Conservation (phyloP, 2,888 invertebrate genomes). For the Drosophila affinis region DNA sequence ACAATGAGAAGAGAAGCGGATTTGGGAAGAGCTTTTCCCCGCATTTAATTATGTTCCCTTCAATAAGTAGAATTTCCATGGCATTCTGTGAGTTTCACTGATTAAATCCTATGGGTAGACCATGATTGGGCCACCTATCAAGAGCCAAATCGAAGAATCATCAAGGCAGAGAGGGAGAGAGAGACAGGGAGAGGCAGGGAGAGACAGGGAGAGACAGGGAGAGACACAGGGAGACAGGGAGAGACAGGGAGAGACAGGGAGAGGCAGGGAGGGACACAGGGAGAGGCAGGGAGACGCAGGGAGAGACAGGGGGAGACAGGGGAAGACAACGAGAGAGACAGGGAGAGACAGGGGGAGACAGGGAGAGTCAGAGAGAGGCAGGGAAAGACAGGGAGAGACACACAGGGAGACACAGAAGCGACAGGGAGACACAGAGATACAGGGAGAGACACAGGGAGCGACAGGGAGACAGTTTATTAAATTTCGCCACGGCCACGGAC, state of each 20-base stretch:
- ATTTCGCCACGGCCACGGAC: slow-evolving; percentile 47
- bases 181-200: neutral
- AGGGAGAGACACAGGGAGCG: neutral
- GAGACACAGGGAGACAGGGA: slow-evolving; percentile 28
- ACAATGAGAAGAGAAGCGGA: too few relatives aligned
- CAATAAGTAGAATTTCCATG: neutral
- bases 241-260: neutral
- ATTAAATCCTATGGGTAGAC: slow-evolving; percentile 3
- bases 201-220: slow-evolving; percentile 9
- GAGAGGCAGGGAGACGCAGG: slow-evolving; percentile 9
- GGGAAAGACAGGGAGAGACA: neutral
- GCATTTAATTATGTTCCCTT: neutral
- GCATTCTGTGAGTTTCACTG: neutral
- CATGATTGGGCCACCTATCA: slow-evolving; percentile 14
- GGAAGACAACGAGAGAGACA: neutral
- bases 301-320: too few relatives aligned
- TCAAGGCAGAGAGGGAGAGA: neutral
- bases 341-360: too few relatives aligned
- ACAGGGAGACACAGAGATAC: too few relatives aligned
- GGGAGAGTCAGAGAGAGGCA: neutral
- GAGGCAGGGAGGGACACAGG: too few relatives aligned
- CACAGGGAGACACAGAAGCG: too few relatives aligned
- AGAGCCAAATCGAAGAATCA: slow-evolving; percentile 23
- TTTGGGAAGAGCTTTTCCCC: slow-evolving; percentile 1
- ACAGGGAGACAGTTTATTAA: slow-evolving; percentile 63